Percentiles rank a stretch among this genome's conserved stretches.
Evolutionary conservation across 2,797 vertebrate species (phyloP).

Genomic region (Myotis vivesi): DNA sequence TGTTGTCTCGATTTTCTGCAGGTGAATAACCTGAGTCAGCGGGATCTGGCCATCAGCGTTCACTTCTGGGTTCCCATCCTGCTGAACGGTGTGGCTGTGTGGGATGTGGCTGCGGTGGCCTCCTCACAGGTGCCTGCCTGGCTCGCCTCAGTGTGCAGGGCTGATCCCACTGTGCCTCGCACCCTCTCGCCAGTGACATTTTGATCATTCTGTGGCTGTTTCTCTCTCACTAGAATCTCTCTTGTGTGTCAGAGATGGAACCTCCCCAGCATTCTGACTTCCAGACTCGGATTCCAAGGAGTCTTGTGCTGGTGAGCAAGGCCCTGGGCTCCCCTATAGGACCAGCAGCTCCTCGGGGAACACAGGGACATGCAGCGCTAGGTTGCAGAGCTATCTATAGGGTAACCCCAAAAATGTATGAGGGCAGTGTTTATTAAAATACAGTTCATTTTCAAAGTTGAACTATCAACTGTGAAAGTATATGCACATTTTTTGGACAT

Average conservation of each 20-base stretch:
- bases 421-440: too few relatives aligned
- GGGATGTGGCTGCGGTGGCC: conserved; percentile 44
- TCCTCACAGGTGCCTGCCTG: conserved; percentile 55
- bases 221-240: conserved; percentile 35
- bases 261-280: conserved; percentile 44
- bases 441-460: too few relatives aligned
- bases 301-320: conserved; percentile 65
- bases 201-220: not conserved
- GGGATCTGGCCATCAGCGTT: conserved; percentile 80
- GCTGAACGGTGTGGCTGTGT: conserved; percentile 72
- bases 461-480: too few relatives aligned
- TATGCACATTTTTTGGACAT: too few relatives aligned
- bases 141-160: not conserved
- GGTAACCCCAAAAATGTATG: too few relatives aligned
- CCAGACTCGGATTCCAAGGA: conserved; percentile 40
- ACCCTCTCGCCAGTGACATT: not conserved
- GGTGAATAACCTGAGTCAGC: conserved; percentile 84
- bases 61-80: conserved; percentile 85
- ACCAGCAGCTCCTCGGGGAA: not conserved
- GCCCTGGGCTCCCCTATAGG: not conserved
- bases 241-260: conserved; percentile 51
- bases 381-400: not conserved
- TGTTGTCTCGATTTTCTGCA: conserved; percentile 64
- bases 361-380: not conserved
- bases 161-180: too few relatives aligned